These are phyloP conservation scores for Hirtodrosophila confusa DNA, from an alignment of 2,888 invertebrate species.

Conservation along the genomic window DNA sequence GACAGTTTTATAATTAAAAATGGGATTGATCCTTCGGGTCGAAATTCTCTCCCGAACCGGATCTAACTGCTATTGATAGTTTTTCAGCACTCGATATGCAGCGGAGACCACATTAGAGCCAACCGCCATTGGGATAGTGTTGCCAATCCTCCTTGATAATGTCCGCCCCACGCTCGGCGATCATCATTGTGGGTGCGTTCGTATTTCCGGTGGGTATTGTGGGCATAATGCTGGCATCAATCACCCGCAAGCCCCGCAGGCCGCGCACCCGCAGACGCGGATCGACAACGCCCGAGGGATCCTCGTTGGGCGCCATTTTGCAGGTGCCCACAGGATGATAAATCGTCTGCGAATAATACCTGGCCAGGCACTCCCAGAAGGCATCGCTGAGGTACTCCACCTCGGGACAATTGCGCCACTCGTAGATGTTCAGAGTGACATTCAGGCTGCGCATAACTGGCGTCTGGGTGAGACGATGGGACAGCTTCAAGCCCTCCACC, in stretches of 20 bases:
- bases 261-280: conserved; percentile 89
- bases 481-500: conserved; percentile 91
- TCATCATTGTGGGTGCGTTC: conserved; percentile 93
- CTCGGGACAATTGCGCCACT: conserved; percentile 88
- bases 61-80: too few species aligned
- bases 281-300: conserved; percentile 89
- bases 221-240: conserved; percentile 94
- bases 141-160: conserved; percentile 91
- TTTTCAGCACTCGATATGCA: too few species aligned
- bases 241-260: conserved; percentile 88
- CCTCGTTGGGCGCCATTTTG: conserved; percentile 89
- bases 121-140: conserved; percentile 64
- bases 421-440: conserved; percentile 87
- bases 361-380: conserved; percentile 91
- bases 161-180: conserved; percentile 92
- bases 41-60: too few species aligned
- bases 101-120: conserved; percentile 21
- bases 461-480: conserved; percentile 87
- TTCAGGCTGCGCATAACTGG: conserved; percentile 87
- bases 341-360: conserved; percentile 91
- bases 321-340: conserved; percentile 93
- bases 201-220: conserved; percentile 91
- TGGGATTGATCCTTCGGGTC: too few species aligned
- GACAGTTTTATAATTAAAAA: too few species aligned
- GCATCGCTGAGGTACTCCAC: conserved; percentile 88